Percentiles rank a stretch among this genome's conserved stretches.
Conservation (phyloP, 2,113 vertebrate genomes). For the Glaucomys volans region DNA sequence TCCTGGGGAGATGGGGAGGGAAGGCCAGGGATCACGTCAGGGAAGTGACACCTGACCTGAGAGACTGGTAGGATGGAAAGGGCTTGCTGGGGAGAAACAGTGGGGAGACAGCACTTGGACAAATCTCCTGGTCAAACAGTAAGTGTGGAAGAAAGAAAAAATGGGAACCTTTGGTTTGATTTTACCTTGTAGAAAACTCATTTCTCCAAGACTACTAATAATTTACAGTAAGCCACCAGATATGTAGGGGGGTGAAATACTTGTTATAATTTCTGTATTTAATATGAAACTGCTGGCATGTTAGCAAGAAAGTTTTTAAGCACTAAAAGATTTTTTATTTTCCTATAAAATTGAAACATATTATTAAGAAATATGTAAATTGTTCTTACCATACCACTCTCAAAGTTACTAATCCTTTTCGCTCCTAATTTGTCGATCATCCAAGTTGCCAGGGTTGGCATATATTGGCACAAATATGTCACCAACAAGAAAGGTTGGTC, state of each 20-base stretch:
- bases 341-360: background rate
- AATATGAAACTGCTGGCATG: background rate
- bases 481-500: conserved; percentile 92
- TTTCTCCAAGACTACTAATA: background rate
- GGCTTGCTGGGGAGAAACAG: background rate
- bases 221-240: background rate
- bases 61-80: background rate
- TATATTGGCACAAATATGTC: conserved; percentile 94
- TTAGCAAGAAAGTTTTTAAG: background rate
- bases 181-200: conserved; percentile 26
- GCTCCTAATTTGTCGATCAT: conserved; percentile 87
- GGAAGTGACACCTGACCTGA: background rate
- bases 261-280: background rate
- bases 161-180: background rate
- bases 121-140: background rate
- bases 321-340: background rate
- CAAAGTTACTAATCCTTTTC: conserved; percentile 94
- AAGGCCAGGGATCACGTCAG: background rate
- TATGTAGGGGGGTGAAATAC: background rate
- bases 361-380: conserved; percentile 42
- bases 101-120: background rate
- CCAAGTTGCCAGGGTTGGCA: conserved; percentile 92
- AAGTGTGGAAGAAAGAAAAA: background rate
- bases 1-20: background rate
- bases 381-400: conserved; percentile 92